Evolutionary conservation across 1,140 invertebrate species (phyloP).

Genomic region (Araneus ventricosus): DNA sequence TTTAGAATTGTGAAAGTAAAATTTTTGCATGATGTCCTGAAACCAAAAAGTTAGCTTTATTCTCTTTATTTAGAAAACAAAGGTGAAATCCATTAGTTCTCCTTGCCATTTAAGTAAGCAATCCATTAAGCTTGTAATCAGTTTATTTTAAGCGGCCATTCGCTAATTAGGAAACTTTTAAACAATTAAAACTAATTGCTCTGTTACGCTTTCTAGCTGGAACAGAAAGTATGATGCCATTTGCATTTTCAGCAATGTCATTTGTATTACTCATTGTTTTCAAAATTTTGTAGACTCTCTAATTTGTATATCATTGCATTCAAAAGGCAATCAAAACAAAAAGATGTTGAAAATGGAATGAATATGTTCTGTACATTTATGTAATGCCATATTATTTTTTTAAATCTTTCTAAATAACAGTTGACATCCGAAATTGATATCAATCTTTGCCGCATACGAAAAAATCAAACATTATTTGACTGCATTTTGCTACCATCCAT

Average conservation of each 20-base stretch:
- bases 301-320: no score
- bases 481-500: no score
- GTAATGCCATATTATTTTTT: no score
- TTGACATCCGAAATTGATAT: no score
- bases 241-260: not conserved
- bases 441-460: no score
- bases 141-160: constrained; percentile 5
- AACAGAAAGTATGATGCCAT: not conserved
- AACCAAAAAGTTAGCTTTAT: not conserved
- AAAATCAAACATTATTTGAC: no score
- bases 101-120: not conserved
- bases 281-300: no score
- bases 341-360: no score
- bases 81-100: not conserved
- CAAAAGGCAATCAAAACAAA: no score
- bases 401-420: no score
- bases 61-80: not conserved
- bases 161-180: not conserved
- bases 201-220: not conserved
- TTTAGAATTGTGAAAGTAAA: not conserved
- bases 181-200: not conserved
- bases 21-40: not conserved
- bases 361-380: no score
- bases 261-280: no score
- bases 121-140: not conserved